Evolutionary conservation across 2,888 invertebrate species (phyloP), one percentile per base, ranked within the genome.

Genomic region (Lacanobia wlatinum): DNA sequence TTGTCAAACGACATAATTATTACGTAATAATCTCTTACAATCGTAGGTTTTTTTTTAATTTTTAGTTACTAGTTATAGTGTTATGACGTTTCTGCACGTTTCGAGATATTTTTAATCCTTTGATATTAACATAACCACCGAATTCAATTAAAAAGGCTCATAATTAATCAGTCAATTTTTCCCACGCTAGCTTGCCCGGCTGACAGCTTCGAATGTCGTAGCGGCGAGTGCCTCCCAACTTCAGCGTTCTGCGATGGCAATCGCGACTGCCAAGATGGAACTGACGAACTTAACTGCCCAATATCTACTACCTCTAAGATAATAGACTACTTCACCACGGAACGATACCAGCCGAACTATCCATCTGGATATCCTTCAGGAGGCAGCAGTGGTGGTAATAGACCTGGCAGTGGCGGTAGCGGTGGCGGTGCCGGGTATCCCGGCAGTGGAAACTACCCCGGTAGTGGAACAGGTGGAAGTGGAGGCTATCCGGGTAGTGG

Each of bases 141-240:
- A n/a, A 40, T 5, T 21, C 1, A 40, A 46, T 43, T 34, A 4
- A 14, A 48, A 53, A 10, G 46, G 5, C 63, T 16, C 2, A 7
- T n/a, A 0, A 53, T 28, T 78, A 68, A 74, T 66, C 9, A 8
- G 12, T 48, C 0, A 1, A 7, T 14, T 59, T 70, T 76, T 82
- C 72, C 70, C 67, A 84, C 91, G 75, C 72, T 83, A 98, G 98
- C 96, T 84, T 98, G 98, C 91, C 91, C 93, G 14, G 82, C 91
- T 2, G 96, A 97, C 85, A 96, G 98, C 89, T 98, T 97, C 95
- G 96, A 97, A 78, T 98, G 98, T 73, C 70, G 71, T 46, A 97
- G 97, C 74, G 97, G 98, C 1, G 95, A 97, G 73, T 98, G 98
- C 86, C 97, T 98, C 74, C 96, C 97, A 71, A 92, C 91, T 1